Conservation (phyloP, 2,888 invertebrate species). For the Nyleta sp. region DNA sequence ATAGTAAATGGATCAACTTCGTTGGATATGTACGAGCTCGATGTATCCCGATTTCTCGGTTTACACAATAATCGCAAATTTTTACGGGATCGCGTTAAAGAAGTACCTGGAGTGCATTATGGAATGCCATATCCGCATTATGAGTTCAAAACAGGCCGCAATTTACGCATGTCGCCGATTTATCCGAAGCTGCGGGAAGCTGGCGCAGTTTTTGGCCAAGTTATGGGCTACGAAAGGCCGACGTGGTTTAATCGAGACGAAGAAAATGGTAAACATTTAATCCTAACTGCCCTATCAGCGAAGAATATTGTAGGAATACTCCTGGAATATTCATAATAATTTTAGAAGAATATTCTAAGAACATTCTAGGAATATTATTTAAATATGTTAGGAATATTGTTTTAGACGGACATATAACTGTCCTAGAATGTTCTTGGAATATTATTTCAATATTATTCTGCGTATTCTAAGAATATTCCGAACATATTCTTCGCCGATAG, state of each 20-base stretch:
- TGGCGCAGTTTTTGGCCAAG: slow-evolving; percentile 97
- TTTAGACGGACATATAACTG: no score
- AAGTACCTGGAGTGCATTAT: slow-evolving; percentile 95
- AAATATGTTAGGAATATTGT: no score
- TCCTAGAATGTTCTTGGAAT: no score
- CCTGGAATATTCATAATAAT: no score
- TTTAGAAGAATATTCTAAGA: no score
- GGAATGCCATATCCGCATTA: slow-evolving; percentile 92
- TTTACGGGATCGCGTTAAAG: slow-evolving; percentile 94
- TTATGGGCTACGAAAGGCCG: slow-evolving; percentile 99
- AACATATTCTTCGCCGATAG: no score
- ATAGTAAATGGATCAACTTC: slow-evolving; percentile 92
- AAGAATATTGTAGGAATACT: no score
- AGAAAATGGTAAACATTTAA: slow-evolving; percentile 56
- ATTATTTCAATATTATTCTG: no score
- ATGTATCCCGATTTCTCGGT: slow-evolving; percentile 94
- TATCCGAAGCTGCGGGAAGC: slow-evolving; percentile 95
- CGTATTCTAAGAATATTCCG: no score
- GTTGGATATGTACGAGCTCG: slow-evolving; percentile 94
- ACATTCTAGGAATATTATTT: no score
- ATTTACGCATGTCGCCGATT: slow-evolving; percentile 96
- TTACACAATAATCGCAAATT: slow-evolving; percentile 98
- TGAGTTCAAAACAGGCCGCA: slow-evolving; percentile 94
- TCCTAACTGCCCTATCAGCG: no score
- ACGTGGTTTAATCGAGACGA: slow-evolving; percentile 91